Evolutionary conservation across 2,797 vertebrate genomes (phyloP), one percentile per base, ranked within the genome.

Genomic region (Rhinophrynus dorsalis): DNA sequence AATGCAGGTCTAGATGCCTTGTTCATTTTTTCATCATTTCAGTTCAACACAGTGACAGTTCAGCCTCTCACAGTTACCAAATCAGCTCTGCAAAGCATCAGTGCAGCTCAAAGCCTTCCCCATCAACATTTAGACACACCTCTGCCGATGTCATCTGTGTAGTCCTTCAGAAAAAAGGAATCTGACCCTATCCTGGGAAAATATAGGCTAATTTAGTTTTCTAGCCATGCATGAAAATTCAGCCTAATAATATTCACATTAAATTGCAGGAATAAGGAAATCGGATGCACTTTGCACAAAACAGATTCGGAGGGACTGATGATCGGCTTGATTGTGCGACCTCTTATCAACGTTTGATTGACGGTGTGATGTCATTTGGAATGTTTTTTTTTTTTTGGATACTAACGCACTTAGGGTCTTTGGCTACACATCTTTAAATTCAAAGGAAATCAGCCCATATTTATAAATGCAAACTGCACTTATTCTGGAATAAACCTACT

Each of bases 111-210:
- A 57, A 67, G 45, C 67, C 58, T n/a, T 62, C 67, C 67, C 61
- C 67, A 69, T 61, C 67, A 69, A 47, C 37, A 55, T 52, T 55
- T 61, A 69, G 67, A 69, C 67, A 69, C 67, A 61, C 67, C 67
- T 69, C 67, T 69, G 56, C 33, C 35, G 1, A 42, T 69, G 67
- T 69, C 67, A 62, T 69, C 45, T 62, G 57, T 52, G n/a, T 23
- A 42, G 57, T 38, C 55, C 45, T 40, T 50, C 24, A 38, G 48
- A 69, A 61, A 26, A 42, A 44, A 61, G 61, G 67, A 61, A 35
- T 24, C 57, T 35, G 58, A 69, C 57, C 67, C 45, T 18, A 69
- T 48, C 57, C 24, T 50, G 62, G 55, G 51, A 54, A 67, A 58
- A 35, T 20, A 50, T 62, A 58, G 58, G 26, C 32, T 45, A 6